Percentiles rank a stretch among this genome's conserved stretches.
Conservation (phyloP, 2,888 invertebrate genomes). For the Patella pellucida region DNA sequence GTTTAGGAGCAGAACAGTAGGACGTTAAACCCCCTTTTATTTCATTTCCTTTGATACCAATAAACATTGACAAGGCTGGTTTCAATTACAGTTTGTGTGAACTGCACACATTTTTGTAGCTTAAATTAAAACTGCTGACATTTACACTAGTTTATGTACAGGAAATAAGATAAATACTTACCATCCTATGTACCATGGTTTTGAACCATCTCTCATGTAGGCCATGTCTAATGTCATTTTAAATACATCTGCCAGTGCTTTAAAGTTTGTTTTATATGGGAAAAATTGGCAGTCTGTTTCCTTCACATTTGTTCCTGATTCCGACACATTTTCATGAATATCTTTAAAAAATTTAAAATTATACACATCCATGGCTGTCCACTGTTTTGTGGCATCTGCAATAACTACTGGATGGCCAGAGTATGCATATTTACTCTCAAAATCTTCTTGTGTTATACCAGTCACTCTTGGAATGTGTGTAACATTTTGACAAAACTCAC, state of each 20-base stretch:
- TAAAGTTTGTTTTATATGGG: slow-evolving; percentile 89
- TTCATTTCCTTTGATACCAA: too few relatives aligned
- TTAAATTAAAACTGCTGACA: too few relatives aligned
- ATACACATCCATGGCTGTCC: slow-evolving; percentile 85
- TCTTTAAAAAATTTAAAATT: slow-evolving; percentile 85
- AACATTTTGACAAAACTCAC: slow-evolving; percentile 82
- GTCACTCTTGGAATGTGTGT: slow-evolving; percentile 78
- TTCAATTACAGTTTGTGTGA: too few relatives aligned
- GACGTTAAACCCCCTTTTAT: too few relatives aligned
- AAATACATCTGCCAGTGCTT: slow-evolving; percentile 84
- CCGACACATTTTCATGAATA: slow-evolving; percentile 75
- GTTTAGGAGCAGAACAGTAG: too few relatives aligned
- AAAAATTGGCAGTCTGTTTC: slow-evolving; percentile 87
- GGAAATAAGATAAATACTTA: slow-evolving; percentile 66
- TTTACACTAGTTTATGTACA: too few relatives aligned
- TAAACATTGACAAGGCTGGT: too few relatives aligned
- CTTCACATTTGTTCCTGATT: slow-evolving; percentile 58
- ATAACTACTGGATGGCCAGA: slow-evolving; percentile 86
- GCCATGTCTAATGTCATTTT: slow-evolving; percentile 83
- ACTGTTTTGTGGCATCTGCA: slow-evolving; percentile 84
- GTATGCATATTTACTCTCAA: slow-evolving; percentile 84
- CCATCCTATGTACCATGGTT: slow-evolving; percentile 84
- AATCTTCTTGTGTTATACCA: slow-evolving; percentile 79
- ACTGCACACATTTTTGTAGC: too few relatives aligned
- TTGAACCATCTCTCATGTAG: slow-evolving; percentile 75